Evolutionary conservation across 2,888 invertebrate genomes (phyloP).

Genomic region (Calephelis perditalis): DNA sequence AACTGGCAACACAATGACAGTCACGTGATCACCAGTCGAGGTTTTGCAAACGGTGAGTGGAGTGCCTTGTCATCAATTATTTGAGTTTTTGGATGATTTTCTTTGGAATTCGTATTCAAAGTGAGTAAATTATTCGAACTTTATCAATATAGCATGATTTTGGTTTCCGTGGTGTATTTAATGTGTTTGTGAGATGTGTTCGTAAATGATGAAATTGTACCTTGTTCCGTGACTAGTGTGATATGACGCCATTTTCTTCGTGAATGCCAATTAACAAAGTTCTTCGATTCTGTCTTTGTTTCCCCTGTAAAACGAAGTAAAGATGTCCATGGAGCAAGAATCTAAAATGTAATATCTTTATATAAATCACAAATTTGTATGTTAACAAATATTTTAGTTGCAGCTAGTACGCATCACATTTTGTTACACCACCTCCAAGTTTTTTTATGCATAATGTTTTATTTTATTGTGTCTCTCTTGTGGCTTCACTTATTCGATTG

Average conservation of each 20-base stretch:
- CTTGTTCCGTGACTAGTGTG: constrained; percentile 77
- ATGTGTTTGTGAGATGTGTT: constrained; percentile 56
- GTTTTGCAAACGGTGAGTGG: constrained; percentile 79
- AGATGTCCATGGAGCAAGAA: constrained; percentile 12
- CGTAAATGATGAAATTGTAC: constrained; percentile 71
- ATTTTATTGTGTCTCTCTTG: neutral
- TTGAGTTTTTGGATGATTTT: constrained; percentile 77
- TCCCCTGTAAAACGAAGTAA: constrained; percentile 16
- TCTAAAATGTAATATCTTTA: constrained; percentile 7
- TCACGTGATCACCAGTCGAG: constrained; percentile 53
- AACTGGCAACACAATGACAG: constrained; percentile 34
- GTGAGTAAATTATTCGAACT: constrained; percentile 68
- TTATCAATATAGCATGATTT: constrained; percentile 49
- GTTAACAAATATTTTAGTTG: neutral
- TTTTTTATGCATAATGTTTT: constrained; percentile 11
- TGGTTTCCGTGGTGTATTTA: constrained; percentile 48
- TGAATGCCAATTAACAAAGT: constrained; percentile 75
- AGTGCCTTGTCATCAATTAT: constrained; percentile 79
- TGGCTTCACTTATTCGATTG: neutral
- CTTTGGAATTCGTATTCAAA: constrained; percentile 76
- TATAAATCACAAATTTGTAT: neutral
- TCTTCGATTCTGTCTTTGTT: constrained; percentile 58
- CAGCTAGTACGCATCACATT: constrained; percentile 12
- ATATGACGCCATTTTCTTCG: constrained; percentile 79
- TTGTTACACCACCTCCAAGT: constrained; percentile 11